Base-by-base conservation (phyloP, 2,888 invertebrate genomes). In the Orthosia gracilis region DNA sequence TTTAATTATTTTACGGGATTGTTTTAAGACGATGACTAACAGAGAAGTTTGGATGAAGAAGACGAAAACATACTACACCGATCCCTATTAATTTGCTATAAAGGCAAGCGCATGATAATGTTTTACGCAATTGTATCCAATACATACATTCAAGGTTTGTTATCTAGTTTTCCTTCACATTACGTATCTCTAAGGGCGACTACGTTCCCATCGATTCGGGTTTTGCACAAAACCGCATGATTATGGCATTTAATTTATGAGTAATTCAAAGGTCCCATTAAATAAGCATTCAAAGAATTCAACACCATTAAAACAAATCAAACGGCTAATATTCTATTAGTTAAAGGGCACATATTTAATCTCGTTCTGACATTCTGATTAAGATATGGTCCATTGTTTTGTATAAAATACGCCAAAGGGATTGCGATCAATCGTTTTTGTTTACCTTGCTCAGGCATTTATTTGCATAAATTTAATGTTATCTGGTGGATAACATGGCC, bases 311-410 rank as follows among this genome's bases (percentile, higher is more conserved):
- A 40, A 70, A 68, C 84, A 71, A 84, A 84, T 81, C 78, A 74
- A 72, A 75, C 50, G 18, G 73, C 62, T 85, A 85, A 85, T 78
- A 69, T 54, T 84, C 62, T 74, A 77, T 77, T 69, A 72, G 66
- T 73, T 50, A 84, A 73, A 73, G 71, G 67, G 54, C 15, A 58
- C 65, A 80, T 70, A 85, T 85, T 83, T 80, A 77, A 82, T 84
- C 72, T 74, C 49, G 69, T 82, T 85, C 80, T 77, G 85, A 82
- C 85, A 83, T 73, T 73, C 75, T 83, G 84, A 87, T 86, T 88
- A 84, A 86, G 71, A 86, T 84, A 84, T 68, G 65, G 73, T 59
- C 78, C 76, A 87, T 89, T 89, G 87, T 89, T 85, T 80, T 63
- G 66, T 78, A 86, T 87, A 74, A 85, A 87, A 82, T 80, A 85